Evolutionary conservation across 1,140 invertebrate genomes (phyloP).

Genomic region (Brachystomella parvula): DNA sequence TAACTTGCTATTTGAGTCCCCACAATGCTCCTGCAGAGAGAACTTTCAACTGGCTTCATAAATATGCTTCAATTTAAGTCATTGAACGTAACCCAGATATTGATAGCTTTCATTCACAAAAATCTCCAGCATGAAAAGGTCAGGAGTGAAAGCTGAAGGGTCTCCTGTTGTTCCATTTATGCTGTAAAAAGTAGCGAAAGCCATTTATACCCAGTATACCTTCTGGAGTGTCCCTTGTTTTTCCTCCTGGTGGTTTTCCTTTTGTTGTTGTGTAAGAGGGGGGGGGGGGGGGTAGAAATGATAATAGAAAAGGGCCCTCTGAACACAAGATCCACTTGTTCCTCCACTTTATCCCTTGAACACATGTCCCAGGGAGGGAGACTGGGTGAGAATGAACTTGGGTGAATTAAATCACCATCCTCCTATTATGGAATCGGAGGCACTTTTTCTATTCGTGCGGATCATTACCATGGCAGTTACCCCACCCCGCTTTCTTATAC

Average conservation of each 20-base stretch:
- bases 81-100: conserved; percentile 7
- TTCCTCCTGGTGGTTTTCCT: conserved; percentile 1
- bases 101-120: background rate
- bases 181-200: background rate
- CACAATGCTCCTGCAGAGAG: no score
- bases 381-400: conserved; percentile 32
- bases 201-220: background rate
- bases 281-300: background rate
- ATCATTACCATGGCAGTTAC: no score
- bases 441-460: background rate
- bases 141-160: background rate
- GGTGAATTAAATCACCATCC: conserved; percentile 37
- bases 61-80: no score
- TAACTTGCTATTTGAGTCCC: no score
- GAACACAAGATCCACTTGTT: conserved; percentile 26
- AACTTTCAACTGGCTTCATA: no score
- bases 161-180: conserved; percentile 1
- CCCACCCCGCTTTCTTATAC: background rate
- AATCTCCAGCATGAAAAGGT: conserved; percentile 8
- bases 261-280: background rate
- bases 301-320: background rate
- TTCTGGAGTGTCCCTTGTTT: background rate
- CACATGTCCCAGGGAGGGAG: conserved; percentile 24
- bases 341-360: conserved; percentile 7
- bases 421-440: conserved; percentile 11